Conservation (phyloP, 2,888 invertebrate genomes). For the Xanthostigma xanthostigma region DNA sequence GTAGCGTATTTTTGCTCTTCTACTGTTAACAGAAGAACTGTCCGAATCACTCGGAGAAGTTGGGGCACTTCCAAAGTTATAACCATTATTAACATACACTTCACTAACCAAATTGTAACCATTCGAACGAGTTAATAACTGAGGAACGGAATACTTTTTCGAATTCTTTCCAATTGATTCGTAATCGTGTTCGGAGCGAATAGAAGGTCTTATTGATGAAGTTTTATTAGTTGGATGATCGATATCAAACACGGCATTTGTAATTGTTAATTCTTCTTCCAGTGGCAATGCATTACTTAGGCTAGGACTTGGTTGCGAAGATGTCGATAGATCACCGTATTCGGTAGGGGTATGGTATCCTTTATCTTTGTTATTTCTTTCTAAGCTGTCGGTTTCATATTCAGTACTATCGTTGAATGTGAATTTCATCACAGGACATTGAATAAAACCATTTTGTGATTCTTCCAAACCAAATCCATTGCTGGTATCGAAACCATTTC, state of each 20-base stretch:
- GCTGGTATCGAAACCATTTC: neutral
- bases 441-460: neutral
- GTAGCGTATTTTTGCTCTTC: constrained; percentile 34
- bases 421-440: neutral
- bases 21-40: constrained; percentile 37
- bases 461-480: neutral
- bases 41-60: constrained; percentile 42
- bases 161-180: constrained; percentile 25
- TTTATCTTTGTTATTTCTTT: constrained; percentile 38
- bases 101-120: constrained; percentile 60
- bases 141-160: constrained; percentile 36
- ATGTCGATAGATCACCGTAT: constrained; percentile 44
- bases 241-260: constrained; percentile 55
- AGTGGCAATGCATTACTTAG: constrained; percentile 58
- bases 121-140: constrained; percentile 31
- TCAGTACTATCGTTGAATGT: constrained; percentile 23
- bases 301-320: constrained; percentile 56
- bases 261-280: constrained; percentile 68
- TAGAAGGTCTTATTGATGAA: constrained; percentile 24
- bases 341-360: constrained; percentile 43
- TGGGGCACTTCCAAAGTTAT: constrained; percentile 43
- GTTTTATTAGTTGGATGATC: constrained; percentile 37
- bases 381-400: constrained; percentile 61
- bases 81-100: constrained; percentile 64
- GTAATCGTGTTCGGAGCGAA: constrained; percentile 25